Base-by-base conservation (phyloP, 30 jellyfish, hydroid and myxozoan genomes). In the Turritopsis rubra region DNA sequence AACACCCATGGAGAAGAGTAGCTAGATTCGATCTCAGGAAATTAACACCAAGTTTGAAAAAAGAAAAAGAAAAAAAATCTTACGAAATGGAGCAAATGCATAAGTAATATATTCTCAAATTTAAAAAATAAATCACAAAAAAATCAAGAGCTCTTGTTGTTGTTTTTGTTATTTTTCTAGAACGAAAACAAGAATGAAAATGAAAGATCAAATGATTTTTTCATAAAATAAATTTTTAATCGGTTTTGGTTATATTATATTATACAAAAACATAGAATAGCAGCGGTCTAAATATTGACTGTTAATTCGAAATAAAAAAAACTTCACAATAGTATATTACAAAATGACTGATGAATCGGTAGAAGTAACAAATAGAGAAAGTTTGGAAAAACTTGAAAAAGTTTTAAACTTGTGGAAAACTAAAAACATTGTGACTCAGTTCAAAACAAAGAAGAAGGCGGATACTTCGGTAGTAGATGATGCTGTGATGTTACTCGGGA, bases 371-470 rank as follows among this genome's bases (percentile, higher is more conserved):
- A 68, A 68, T 9, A 68, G 19, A 68, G 77, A 68, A 68, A 68
- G 77, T 27, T 23, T 68, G 77, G 77, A n/a, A 27, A 68, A 68
- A 27, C 77, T 80, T 23, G 53, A 31, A 29, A 80, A 80, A 27
- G 89, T 66, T 41, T 72, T 82, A 30, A 13, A 52, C 29, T 4
- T 82, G 18, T 82, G 89, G 89, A 72, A 82, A 28, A 23, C 87
- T 5, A 82, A 82, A 66, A 82, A 31, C 52, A 21, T 24, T 7
- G 65, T 30, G 72, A 60, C 72, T 1, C 25, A 53, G 72, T 24
- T 25, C n/a, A 52, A 28, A 30, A 26, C 71, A 19, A 53, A 31
- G 41, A 75, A 31, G 26, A 22, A 60, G 4, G 29, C 26, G 7
- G 72, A 21, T 18, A 66, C 18, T 26, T 26, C 85, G 18, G 28